Base-by-base conservation (phyloP, 2,113 vertebrate genomes). In the Catharus bicknelli region DNA sequence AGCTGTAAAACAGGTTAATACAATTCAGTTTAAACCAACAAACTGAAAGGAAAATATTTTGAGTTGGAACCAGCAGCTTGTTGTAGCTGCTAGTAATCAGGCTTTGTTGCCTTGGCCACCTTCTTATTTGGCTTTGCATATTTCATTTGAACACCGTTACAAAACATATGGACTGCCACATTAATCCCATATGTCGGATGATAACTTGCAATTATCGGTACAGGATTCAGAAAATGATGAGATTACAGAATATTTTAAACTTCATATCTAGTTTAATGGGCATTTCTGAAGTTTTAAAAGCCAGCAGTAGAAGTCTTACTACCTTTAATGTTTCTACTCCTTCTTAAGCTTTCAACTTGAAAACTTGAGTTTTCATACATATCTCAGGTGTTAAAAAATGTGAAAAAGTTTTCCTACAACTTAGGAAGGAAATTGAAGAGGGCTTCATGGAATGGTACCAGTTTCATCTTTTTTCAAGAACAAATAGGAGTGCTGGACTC, bases 111-210 rank as follows among this genome's bases (percentile, higher is more conserved):
- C 95, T 96, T 5, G 81, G 62, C 79, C 63, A 57, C 54, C 47
- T 96, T 97, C 79, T 94, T 96, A 94, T 96, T 94, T 96, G 93
- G 96, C 86, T 97, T 96, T 76, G 62, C 58, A 95, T 72, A 93
- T 97, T 96, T 95, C 40, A 72, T 94, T 95, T 95, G 90, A 97
- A 95, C 51, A 92, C 74, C 94, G 94, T 92, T 96, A 62, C 47
- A 96, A 96, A 97, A 66, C 96, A 97, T 97, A 96, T 96, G 95
- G 88, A 95, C 77, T 95, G 82, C 77, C 81, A 68, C 21, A 95
- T 74, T 82, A 95, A 92, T 64, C 76, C 84, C 94, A 95, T 96
- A 95, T 97, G 90, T 62, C 14, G 4, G 77, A 88, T 83, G 86
- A 95, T 80, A 90, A 48, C 50, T 97, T 81, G 54, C 63, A 94